Base-by-base conservation (phyloP, 2,113 vertebrate genomes). In the Chlorocebus sabaeus region DNA sequence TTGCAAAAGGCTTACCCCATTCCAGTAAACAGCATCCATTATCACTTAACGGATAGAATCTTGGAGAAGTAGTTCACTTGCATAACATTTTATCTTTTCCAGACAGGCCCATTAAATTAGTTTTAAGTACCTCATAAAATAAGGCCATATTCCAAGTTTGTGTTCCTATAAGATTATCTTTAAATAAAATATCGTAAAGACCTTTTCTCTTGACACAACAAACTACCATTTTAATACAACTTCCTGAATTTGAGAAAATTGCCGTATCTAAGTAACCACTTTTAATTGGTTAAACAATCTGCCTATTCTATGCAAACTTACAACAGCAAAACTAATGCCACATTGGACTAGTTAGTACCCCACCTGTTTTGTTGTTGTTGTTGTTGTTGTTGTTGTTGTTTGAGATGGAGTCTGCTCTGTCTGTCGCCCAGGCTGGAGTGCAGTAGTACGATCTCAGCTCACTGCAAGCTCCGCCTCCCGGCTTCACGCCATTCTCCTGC, bases 241-340 rank as follows among this genome's bases (percentile, higher is more conserved):
- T 79, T 68, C 55, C 90, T 89, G 55, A 88, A 84, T 96, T 96
- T 95, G 55, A 82, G 81, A 32, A 80, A 68, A 90, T 80, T 64
- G 61, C 11, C 70, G 55, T 67, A 83, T 10, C 5, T 83, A 57
- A 90, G 90, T 35, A 59, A 79, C 83, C 75, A 88, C 13, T 92
- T 75, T 55, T 75, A 48, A 80, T 11, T 20, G 11, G 43, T 75
- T 40, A 64, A 64, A 64, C 27, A 81, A 78, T 43, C 35, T 83
- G 50, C 64, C 45, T 45, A 32, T 11, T 75, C 73, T 85, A 1
- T 25, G 30, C 25, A 80, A 80, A 50, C 13, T 70, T 57, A 12
- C 0, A 45, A 50, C 7, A 80, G 52, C 17, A 38, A 23, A 80
- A 38, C 68, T 76, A 73, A 61, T 11, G 2, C 6, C 48, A 86